These are phyloP conservation scores for Drosophila sturtevanti DNA, from an alignment of 1,140 invertebrate genomes.

Conservation along the genomic window DNA sequence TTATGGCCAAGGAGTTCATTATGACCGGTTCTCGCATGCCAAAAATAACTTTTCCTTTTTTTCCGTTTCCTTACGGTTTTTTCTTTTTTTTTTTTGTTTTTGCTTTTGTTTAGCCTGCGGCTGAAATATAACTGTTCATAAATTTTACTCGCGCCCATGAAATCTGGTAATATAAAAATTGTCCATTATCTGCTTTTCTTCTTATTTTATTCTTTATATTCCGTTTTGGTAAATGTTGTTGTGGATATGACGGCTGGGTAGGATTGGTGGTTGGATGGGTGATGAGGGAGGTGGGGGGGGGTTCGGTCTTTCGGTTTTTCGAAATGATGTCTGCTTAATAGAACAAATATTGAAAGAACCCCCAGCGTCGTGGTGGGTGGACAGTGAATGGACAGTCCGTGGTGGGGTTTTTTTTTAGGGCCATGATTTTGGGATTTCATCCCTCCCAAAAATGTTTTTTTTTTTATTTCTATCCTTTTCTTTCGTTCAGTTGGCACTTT, in stretches of 20 bases:
- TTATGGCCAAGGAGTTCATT: conserved; percentile 26
- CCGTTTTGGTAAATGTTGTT: neutral
- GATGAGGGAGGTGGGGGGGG: too few species aligned
- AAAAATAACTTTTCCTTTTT: conserved; percentile 6
- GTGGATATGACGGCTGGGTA: neutral
- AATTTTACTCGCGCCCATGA: conserved; percentile 56
- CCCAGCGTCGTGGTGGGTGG: too few species aligned
- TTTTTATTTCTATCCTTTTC: neutral
- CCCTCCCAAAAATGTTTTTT: neutral
- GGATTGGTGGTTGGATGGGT: neutral
- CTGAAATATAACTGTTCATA: conserved; percentile 71
- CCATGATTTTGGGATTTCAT: neutral
- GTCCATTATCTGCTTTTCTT: conserved; percentile 56
- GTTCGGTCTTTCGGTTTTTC: neutral
- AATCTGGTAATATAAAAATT: conserved; percentile 67
- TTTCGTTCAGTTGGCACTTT: neutral
- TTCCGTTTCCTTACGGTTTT: too few species aligned
- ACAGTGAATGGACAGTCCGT: too few species aligned
- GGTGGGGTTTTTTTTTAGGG: too few species aligned
- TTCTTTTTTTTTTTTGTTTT: neutral
- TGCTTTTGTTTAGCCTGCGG: conserved; percentile 32
- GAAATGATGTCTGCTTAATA: conserved; percentile 54
- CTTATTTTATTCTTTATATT: conserved; percentile 17
- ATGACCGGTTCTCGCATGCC: conserved; percentile 12
- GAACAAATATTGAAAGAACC: conserved; percentile 71